These are phyloP conservation scores for Alethe diademata DNA, from an alignment of 2,113 vertebrate genomes.

Conservation along the genomic window DNA sequence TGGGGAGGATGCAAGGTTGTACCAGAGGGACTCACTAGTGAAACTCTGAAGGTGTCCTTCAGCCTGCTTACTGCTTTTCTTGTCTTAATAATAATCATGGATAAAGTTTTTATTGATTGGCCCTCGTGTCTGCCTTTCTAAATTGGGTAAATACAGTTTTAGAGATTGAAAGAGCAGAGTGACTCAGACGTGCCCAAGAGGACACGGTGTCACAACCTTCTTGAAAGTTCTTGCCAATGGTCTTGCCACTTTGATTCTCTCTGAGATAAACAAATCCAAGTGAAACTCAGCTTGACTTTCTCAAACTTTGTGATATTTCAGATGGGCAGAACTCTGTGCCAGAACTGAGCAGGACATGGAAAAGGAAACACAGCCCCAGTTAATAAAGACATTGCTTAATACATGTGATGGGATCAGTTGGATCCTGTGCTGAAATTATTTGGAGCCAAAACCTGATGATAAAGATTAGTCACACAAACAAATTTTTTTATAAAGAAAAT, in stretches of 20 bases:
- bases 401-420: background rate
- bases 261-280: background rate
- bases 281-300: background rate
- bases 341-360: background rate
- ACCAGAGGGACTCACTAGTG: background rate
- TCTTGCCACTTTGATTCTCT: background rate
- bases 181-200: background rate
- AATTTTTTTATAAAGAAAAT: background rate
- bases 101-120: background rate
- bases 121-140: background rate
- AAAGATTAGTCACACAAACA: background rate
- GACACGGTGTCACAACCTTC: fast-evolving
- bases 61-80: background rate
- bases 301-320: background rate
- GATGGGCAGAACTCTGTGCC: background rate
- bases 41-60: background rate
- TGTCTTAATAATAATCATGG: background rate
- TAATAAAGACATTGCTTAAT: background rate
- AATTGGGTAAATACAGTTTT: background rate
- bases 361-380: background rate
- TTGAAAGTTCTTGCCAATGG: background rate
- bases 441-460: background rate
- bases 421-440: background rate
- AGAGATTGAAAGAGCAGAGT: background rate
- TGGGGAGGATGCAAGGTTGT: background rate